Evolutionary conservation across 2,888 invertebrate species (phyloP).

Genomic region (Lasioglossum marginatum): DNA sequence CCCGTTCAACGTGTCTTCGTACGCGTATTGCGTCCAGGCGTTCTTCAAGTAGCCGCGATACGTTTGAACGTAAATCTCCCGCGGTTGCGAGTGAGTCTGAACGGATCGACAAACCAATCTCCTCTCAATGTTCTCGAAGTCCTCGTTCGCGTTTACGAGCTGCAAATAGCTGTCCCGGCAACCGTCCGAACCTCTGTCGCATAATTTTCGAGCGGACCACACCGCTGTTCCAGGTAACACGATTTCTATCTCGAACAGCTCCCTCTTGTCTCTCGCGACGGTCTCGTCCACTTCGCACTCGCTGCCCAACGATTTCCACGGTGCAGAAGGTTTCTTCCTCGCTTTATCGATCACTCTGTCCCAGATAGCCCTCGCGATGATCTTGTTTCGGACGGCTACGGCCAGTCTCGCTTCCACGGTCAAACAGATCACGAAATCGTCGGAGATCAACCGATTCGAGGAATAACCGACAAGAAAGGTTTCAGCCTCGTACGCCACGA

Average conservation of each 20-base stretch:
- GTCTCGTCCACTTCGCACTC: conserved; percentile 87
- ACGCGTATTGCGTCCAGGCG: conserved; percentile 81
- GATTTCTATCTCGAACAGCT: conserved; percentile 88
- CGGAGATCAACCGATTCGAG: conserved; percentile 87
- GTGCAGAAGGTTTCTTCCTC: conserved; percentile 85
- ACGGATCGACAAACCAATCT: conserved; percentile 86
- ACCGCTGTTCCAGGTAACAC: conserved; percentile 57
- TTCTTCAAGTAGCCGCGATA: conserved; percentile 79
- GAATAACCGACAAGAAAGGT: conserved; percentile 88
- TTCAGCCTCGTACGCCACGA: conserved; percentile 65
- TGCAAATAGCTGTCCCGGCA: conserved; percentile 89
- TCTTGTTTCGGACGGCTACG: conserved; percentile 71
- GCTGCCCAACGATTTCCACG: conserved; percentile 88
- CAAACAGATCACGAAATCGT: conserved; percentile 89
- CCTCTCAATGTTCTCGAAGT: conserved; percentile 86
- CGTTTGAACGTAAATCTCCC: conserved; percentile 78
- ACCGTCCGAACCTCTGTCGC: conserved; percentile 85
- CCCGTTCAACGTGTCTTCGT: conserved; percentile 55
- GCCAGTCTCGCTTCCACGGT: conserved; percentile 86
- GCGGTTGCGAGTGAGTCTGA: conserved; percentile 86
- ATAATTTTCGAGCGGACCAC: conserved; percentile 81
- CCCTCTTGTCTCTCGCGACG: conserved; percentile 85
- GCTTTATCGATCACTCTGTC: conserved; percentile 84
- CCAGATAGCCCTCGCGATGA: conserved; percentile 65
- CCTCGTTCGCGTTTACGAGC: conserved; percentile 85